Percentiles rank a stretch among this genome's conserved stretches.
Conservation (phyloP, 2,797 vertebrate genomes). For the Myotis myotis region DNA sequence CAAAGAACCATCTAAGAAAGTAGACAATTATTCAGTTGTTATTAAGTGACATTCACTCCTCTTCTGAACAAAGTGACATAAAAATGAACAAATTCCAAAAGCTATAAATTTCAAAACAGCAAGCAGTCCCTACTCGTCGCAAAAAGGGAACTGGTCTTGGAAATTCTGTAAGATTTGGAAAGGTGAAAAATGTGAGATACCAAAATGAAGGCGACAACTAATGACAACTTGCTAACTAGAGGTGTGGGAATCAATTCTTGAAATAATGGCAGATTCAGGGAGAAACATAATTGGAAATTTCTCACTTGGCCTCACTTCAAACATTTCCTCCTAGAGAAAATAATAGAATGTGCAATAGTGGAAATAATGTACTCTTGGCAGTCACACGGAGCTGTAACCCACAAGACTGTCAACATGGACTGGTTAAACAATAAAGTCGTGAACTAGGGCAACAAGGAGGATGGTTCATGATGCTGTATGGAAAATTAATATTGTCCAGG, state of each 20-base stretch:
- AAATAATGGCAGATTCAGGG: neutral
- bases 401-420: neutral
- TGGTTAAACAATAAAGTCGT: constrained; percentile 4
- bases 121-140: neutral
- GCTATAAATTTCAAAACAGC: neutral
- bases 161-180: neutral
- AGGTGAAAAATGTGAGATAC: neutral
- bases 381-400: neutral
- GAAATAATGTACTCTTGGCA: neutral
- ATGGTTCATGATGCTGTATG: neutral
- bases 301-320: neutral
- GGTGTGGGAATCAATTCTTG: neutral
- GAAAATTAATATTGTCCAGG: neutral
- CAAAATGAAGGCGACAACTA: neutral
- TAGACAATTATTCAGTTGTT: neutral
- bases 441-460: neutral
- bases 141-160: neutral
- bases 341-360: neutral
- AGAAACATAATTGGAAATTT: constrained; percentile 20
- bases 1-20: neutral
- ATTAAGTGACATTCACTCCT: neutral
- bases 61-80: neutral
- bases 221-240: neutral
- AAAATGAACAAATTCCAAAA: constrained; percentile 8
- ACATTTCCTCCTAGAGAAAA: constrained; percentile 1